Conservation (phyloP, 2,888 invertebrate genomes). For the Philereme vetulata region DNA sequence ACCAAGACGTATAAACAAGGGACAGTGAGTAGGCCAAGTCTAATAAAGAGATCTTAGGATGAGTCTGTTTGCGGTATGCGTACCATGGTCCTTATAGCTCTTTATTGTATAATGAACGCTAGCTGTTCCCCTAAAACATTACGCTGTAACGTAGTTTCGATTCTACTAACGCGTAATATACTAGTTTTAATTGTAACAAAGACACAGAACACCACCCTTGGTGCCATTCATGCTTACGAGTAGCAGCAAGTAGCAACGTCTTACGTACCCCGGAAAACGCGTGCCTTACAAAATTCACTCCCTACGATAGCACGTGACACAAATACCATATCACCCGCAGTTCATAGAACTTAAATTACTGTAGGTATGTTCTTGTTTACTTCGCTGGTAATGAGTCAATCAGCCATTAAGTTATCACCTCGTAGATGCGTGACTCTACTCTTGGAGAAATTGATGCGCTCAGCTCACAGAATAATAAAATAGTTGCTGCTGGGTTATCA, state of each 20-base stretch:
- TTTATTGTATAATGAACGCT: too few species aligned
- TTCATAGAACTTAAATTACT: slow-evolving; percentile 75
- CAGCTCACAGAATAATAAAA: slow-evolving; percentile 42
- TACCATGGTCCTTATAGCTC: too few species aligned
- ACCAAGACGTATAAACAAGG: too few species aligned
- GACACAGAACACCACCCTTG: too few species aligned
- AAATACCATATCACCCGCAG: slow-evolving; percentile 72
- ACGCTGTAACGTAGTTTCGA: too few species aligned
- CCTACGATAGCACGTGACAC: slow-evolving; percentile 71
- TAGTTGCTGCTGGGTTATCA: slow-evolving; percentile 55
- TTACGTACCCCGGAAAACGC: slow-evolving; percentile 60
- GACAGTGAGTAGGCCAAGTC: too few species aligned
- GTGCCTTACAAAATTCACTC: slow-evolving; percentile 71
- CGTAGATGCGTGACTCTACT: slow-evolving; percentile 51
- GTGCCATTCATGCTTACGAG: too few species aligned
- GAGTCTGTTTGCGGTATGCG: too few species aligned
- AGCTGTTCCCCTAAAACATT: too few species aligned
- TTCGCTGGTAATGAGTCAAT: slow-evolving; percentile 71
- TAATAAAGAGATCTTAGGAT: too few species aligned
- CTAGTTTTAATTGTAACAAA: too few species aligned
- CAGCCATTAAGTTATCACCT: slow-evolving; percentile 66
- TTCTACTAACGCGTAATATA: too few species aligned
- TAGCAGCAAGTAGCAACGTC: not conserved
- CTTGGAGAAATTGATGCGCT: slow-evolving; percentile 65
- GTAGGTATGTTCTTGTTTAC: slow-evolving; percentile 52